Evolutionary conservation across 2,888 invertebrate species (phyloP).

Genomic region (Trisateles emortualis): DNA sequence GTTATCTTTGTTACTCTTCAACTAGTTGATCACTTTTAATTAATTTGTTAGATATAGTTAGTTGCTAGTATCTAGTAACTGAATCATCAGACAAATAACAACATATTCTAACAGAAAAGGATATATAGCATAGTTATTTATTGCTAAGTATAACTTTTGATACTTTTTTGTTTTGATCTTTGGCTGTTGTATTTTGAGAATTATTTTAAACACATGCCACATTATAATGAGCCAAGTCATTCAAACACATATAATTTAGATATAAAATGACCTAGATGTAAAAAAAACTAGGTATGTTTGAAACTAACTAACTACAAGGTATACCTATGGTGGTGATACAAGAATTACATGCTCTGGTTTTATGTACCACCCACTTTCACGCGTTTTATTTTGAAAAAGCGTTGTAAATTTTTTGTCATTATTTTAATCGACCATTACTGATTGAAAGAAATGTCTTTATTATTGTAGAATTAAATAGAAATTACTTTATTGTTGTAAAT

Average conservation of each 20-base stretch:
- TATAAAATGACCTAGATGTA: no score
- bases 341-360: slow-evolving; percentile 15
- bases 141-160: no score
- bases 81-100: no score
- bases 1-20: not conserved
- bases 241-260: no score
- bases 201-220: no score
- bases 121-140: no score
- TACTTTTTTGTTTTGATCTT: no score
- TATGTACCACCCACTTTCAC: slow-evolving; percentile 11
- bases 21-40: not conserved
- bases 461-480: slow-evolving; percentile 47
- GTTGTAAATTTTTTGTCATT: slow-evolving; percentile 24
- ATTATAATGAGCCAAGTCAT: no score
- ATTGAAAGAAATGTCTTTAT: slow-evolving; percentile 46
- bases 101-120: no score
- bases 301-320: not conserved
- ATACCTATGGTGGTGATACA: not conserved
- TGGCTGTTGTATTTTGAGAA: no score
- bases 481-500: slow-evolving; percentile 24
- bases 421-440: slow-evolving; percentile 36
- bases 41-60: not conserved
- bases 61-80: no score
- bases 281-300: no score
- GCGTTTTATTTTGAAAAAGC: slow-evolving; percentile 13